Percentiles rank a stretch among this genome's conserved stretches.
Evolutionary conservation across 2,797 vertebrate species (phyloP).

Genomic region (Pogonophryne albipinna): DNA sequence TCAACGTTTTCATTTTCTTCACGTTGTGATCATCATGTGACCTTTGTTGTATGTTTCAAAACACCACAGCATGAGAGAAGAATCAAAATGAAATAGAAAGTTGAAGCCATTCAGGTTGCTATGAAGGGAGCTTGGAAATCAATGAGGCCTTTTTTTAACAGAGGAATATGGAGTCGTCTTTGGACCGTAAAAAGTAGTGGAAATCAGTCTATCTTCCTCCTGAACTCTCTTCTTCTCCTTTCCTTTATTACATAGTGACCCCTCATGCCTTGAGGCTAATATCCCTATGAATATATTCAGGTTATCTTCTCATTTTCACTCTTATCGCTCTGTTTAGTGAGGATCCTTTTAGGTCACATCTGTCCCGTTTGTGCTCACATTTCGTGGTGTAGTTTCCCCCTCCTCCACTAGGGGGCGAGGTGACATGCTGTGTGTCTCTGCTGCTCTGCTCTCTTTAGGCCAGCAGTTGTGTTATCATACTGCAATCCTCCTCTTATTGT

Average conservation of each 20-base stretch:
- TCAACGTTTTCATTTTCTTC: background rate
- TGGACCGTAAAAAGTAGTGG: conserved; percentile 9
- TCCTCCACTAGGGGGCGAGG: conserved; percentile 55
- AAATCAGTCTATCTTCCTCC: conserved; percentile 7
- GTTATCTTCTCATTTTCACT: conserved; percentile 22
- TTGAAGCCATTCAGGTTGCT: background rate
- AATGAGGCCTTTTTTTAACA: background rate
- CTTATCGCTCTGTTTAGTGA: background rate
- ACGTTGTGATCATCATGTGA: background rate
- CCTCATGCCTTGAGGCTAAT: background rate
- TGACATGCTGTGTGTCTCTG: conserved; percentile 5
- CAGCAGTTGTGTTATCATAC: conserved; percentile 6
- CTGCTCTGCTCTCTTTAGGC: background rate
- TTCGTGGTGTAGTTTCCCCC: background rate
- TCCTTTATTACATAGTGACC: conserved; percentile 9
- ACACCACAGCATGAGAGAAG: background rate
- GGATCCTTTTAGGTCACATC: conserved; percentile 24
- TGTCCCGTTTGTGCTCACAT: background rate
- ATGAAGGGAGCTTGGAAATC: conserved; percentile 2
- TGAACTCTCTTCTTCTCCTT: background rate
- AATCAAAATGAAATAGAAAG: background rate
- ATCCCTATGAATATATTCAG: conserved; percentile 23
- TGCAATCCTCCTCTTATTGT: conserved; percentile 6
- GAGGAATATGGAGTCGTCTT: conserved; percentile 11
- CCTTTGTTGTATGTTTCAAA: background rate